Conservation (phyloP, 2,113 vertebrate genomes). For the Tenebrosternarchus preto region DNA sequence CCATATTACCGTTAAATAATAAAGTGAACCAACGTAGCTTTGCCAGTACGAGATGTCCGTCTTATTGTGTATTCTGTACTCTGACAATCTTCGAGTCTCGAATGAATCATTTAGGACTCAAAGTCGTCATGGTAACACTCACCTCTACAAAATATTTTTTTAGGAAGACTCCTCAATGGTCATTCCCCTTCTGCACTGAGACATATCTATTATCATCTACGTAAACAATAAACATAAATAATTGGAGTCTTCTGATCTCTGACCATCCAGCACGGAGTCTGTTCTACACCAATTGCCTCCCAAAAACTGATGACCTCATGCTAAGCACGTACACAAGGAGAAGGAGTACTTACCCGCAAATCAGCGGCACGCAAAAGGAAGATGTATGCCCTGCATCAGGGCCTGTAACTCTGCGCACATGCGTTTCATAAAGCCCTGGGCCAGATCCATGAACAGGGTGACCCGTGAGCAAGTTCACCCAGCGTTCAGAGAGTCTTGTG, state of each 20-base stretch:
- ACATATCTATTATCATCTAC: slow-evolving; percentile 14
- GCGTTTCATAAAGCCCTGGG: slow-evolving; percentile 54
- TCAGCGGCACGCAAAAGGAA: slow-evolving; percentile 44
- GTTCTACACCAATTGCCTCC: slow-evolving; percentile 36
- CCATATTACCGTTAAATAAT: too few species aligned
- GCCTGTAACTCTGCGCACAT: slow-evolving; percentile 40
- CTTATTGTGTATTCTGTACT: too few species aligned
- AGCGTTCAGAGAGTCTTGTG: slow-evolving; percentile 37
- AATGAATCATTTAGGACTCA: too few species aligned
- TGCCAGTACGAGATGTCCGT: too few species aligned
- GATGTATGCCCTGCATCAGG: slow-evolving; percentile 39
- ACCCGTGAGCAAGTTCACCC: slow-evolving; percentile 44
- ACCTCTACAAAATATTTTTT: neutral
- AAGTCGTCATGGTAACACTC: neutral
- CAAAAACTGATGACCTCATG: slow-evolving; percentile 36
- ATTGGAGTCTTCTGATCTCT: slow-evolving; percentile 7
- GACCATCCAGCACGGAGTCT: slow-evolving; percentile 21
- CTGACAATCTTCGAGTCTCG: too few species aligned
- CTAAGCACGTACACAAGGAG: slow-evolving; percentile 35
- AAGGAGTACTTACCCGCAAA: slow-evolving; percentile 50
- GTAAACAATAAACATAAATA: slow-evolving; percentile 35
- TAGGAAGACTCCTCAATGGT: neutral
- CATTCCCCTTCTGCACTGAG: neutral
- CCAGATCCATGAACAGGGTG: slow-evolving; percentile 28
- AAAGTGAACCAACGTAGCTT: too few species aligned